Percentiles rank a stretch among this genome's conserved stretches.
phyloP scores from a whole-genome alignment of 2,113 vertebrate genomes.

The Jacana jacana region DNA sequence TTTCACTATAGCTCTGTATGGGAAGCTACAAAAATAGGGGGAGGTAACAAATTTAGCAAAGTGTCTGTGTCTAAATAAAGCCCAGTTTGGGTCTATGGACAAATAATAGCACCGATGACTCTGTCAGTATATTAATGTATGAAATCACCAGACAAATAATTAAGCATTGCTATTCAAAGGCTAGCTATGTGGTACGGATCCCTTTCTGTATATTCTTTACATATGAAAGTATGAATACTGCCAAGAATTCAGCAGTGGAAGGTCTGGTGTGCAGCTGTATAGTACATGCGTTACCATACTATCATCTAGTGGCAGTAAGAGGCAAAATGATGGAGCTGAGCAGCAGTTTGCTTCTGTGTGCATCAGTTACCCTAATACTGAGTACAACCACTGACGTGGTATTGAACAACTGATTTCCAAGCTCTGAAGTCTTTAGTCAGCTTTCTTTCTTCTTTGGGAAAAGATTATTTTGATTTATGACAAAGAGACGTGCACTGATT shows the following conservation, averaged over 20 bases:
- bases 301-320: constrained; percentile 43
- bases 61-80: not conserved
- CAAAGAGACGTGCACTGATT: not conserved
- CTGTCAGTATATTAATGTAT: not conserved
- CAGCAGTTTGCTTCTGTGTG: not conserved
- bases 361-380: not conserved
- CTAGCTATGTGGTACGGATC: constrained; percentile 5
- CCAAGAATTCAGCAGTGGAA: not conserved
- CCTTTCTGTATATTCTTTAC: not conserved
- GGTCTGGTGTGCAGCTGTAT: not conserved
- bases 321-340: not conserved
- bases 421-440: not conserved
- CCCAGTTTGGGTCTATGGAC: not conserved
- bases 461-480: not conserved
- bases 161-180: not conserved
- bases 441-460: not conserved
- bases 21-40: not conserved
- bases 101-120: not conserved
- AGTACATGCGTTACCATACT: not conserved
- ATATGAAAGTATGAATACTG: not conserved
- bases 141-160: not conserved
- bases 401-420: not conserved
- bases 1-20: not conserved
- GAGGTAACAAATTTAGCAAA: not conserved
- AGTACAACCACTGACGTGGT: not conserved